Evolutionary conservation across 2,113 vertebrate genomes (phyloP).

Genomic region (Vulpes lagopus): DNA sequence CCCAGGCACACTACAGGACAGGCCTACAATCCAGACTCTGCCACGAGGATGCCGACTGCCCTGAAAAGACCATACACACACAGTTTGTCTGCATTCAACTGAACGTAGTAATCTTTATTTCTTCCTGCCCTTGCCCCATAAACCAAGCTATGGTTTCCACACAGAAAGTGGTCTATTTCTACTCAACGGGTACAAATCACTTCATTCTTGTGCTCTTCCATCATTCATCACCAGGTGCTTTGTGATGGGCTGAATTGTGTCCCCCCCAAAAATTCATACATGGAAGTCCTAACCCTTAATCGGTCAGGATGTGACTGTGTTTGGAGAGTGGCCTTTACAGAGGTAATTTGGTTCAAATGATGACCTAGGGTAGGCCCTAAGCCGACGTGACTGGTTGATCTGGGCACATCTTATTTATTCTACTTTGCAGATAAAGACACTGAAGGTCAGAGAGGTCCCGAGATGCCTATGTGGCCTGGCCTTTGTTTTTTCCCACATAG

Average conservation of each 20-base stretch:
- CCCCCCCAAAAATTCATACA: background rate
- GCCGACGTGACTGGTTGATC: background rate
- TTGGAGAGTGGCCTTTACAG: background rate
- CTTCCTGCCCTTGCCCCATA: background rate
- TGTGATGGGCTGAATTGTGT: background rate
- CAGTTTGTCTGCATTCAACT: rapidly evolving
- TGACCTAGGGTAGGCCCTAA: background rate
- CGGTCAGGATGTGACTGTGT: background rate
- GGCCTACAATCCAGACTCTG: background rate
- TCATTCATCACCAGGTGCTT: background rate
- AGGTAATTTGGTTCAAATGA: background rate
- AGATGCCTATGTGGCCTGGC: rapidly evolving
- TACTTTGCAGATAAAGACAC: background rate
- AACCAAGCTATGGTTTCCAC: background rate
- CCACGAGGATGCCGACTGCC: rapidly evolving
- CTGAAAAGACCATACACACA: rapidly evolving
- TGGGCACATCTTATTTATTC: background rate
- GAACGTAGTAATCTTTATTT: rapidly evolving
- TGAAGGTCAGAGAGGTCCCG: background rate
- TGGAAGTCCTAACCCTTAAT: background rate
- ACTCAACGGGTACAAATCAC: background rate
- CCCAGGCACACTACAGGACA: background rate
- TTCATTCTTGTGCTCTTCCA: background rate
- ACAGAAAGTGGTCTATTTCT: background rate
- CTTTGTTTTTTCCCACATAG: background rate